A percentile compares a stretch with the other conserved stretches of the same genome.
phyloP scores from a whole-genome alignment of 2,888 invertebrate genomes.

The Ophion costatus region DNA sequence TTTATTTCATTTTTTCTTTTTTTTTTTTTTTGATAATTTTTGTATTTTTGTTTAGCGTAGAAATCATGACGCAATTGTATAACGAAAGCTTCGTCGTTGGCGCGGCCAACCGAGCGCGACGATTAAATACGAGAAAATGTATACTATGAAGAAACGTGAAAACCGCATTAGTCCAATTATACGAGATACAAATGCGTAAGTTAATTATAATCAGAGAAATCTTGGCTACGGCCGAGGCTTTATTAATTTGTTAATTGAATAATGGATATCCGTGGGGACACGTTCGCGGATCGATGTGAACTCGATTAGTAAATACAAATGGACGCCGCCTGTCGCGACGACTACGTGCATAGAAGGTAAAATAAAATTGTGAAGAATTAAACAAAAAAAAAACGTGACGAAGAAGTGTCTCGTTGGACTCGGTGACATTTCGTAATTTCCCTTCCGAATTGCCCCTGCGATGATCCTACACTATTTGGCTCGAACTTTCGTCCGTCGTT shows the following conservation, averaged over 20 bases:
- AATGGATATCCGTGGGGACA: constrained; percentile 12
- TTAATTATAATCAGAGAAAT: constrained; percentile 31
- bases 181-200: constrained; percentile 35
- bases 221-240: constrained; percentile 36
- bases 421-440: constrained; percentile 20
- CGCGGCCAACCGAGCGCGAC: background rate
- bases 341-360: constrained; percentile 2
- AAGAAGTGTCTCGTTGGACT: constrained; percentile 24
- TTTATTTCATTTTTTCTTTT: constrained; percentile 16
- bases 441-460: too few species aligned
- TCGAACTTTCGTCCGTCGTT: too few species aligned
- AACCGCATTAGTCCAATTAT: constrained; percentile 35
- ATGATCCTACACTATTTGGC: too few species aligned
- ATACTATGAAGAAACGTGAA: constrained; percentile 45
- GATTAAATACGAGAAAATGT: constrained; percentile 45
- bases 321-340: constrained; percentile 9
- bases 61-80: constrained; percentile 12
- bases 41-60: too few species aligned
- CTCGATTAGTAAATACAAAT: constrained; percentile 34
- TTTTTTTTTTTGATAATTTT: too few species aligned
- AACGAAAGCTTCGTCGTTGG: constrained; percentile 27
- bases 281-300: constrained; percentile 18
- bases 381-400: constrained; percentile 16
- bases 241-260: constrained; percentile 60
- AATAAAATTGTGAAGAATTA: background rate